Percentiles rank a stretch among this genome's conserved stretches.
Evolutionary conservation across 2,797 vertebrate genomes (phyloP).

Genomic region (Miichthys miiuy): DNA sequence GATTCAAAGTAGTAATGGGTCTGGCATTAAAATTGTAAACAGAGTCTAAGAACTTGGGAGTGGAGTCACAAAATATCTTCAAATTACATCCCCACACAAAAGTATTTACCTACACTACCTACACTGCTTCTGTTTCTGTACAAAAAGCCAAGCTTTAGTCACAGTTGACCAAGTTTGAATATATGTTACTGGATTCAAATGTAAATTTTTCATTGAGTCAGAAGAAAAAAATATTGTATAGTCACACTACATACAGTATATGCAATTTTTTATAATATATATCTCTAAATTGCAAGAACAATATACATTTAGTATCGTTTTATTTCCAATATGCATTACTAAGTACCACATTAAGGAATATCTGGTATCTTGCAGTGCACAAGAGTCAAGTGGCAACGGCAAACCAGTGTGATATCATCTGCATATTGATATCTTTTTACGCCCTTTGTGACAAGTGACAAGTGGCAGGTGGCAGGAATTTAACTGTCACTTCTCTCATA

Average conservation of each 20-base stretch:
- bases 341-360: not conserved
- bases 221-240: not conserved
- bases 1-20: conserved; percentile 1
- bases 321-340: not conserved
- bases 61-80: not conserved
- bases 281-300: not conserved
- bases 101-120: not conserved
- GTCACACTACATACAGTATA: not conserved
- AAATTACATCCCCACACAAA: not conserved
- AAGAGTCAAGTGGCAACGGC: not conserved
- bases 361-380: not conserved
- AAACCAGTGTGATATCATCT: not conserved
- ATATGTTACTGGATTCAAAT: conserved; percentile 11
- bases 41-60: not conserved
- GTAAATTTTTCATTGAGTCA: not conserved
- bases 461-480: not conserved
- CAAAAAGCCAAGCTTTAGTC: not conserved
- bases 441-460: not conserved
- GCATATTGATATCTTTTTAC: conserved; percentile 16
- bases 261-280: not conserved
- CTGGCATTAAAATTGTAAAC: not conserved
- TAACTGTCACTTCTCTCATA: conserved; percentile 2
- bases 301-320: not conserved
- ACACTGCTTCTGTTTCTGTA: not conserved
- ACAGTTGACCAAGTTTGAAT: not conserved